A percentile compares a stretch with the other conserved stretches of the same genome.
Evolutionary conservation across 2,113 vertebrate genomes (phyloP).

Genomic region (Megaceryle maxima): DNA sequence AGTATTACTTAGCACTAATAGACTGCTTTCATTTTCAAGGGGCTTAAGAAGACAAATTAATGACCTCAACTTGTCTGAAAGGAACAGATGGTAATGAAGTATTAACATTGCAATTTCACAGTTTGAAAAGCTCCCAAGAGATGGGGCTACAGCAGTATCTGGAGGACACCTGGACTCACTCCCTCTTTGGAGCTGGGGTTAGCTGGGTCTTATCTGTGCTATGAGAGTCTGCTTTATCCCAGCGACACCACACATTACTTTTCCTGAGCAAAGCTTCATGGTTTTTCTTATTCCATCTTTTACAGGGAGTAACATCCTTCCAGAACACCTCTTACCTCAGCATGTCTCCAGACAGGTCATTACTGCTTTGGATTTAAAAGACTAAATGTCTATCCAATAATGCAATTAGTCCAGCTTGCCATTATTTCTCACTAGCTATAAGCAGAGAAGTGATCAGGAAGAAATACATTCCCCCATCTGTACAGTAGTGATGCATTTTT

Average conservation of each 20-base stretch:
- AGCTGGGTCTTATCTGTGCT: neutral
- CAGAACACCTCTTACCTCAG: conserved; percentile 6
- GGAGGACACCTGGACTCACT: neutral
- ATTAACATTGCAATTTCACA: conserved; percentile 39
- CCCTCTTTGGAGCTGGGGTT: neutral
- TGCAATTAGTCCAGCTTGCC: conserved; percentile 31
- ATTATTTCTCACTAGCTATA: neutral
- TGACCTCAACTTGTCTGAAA: conserved; percentile 43
- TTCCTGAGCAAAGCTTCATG: neutral
- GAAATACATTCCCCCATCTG: neutral
- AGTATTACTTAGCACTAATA: conserved; percentile 48
- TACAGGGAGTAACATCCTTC: neutral
- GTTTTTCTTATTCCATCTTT: neutral
- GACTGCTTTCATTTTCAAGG: conserved; percentile 59
- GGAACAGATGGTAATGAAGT: conserved; percentile 54
- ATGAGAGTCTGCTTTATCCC: neutral
- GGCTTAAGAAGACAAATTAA: conserved; percentile 53
- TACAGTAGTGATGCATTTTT: neutral
- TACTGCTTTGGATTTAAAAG: conserved; percentile 55
- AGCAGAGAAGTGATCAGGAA: neutral
- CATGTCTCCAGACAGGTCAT: neutral
- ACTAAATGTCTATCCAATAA: conserved; percentile 56
- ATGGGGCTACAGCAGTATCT: neutral
- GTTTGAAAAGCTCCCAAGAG: neutral
- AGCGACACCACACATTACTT: neutral